Evolutionary conservation across 92 coral and sea anemone genomes (phyloP).

Genomic region (Plumapathes pennacea): DNA sequence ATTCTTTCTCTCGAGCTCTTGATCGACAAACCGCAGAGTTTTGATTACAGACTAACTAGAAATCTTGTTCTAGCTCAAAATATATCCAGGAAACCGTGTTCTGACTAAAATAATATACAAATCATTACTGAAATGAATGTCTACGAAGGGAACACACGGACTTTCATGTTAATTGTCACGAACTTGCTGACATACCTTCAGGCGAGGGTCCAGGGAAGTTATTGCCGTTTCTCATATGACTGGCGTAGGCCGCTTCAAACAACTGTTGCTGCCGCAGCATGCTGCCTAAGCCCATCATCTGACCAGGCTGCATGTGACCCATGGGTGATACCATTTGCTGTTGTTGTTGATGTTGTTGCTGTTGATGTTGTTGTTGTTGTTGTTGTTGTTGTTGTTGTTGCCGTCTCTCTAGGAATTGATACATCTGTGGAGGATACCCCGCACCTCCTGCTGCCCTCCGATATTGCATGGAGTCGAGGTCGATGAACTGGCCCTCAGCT

Average conservation of each 20-base stretch:
- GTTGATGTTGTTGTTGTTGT: constrained; percentile 33
- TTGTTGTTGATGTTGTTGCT: constrained; percentile 62
- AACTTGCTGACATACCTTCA: constrained; percentile 78
- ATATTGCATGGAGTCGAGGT: constrained; percentile 71
- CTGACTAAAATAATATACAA: too few species aligned
- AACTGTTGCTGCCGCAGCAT: constrained; percentile 85
- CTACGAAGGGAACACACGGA: too few species aligned
- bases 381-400: constrained; percentile 59
- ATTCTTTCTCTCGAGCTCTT: too few species aligned
- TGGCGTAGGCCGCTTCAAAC: constrained; percentile 77
- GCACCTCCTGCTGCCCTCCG: constrained; percentile 57
- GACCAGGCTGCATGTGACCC: constrained; percentile 66
- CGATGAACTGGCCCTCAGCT: constrained; percentile 71
- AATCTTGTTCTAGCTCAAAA: too few species aligned
- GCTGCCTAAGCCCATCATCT: constrained; percentile 70
- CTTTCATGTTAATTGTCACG: too few species aligned
- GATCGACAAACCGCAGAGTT: too few species aligned
- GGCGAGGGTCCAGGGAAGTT: constrained; percentile 55
- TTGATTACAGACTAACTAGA: too few species aligned
- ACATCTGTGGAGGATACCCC: constrained; percentile 54
- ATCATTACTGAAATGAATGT: too few species aligned
- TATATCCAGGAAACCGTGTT: too few species aligned
- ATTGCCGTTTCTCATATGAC: constrained; percentile 90
- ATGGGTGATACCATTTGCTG: constrained; percentile 55
- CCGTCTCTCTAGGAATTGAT: constrained; percentile 40